These are phyloP conservation scores for Lindbergichthys nudifrons DNA, from an alignment of 2,797 vertebrate species.

Conservation along the genomic window DNA sequence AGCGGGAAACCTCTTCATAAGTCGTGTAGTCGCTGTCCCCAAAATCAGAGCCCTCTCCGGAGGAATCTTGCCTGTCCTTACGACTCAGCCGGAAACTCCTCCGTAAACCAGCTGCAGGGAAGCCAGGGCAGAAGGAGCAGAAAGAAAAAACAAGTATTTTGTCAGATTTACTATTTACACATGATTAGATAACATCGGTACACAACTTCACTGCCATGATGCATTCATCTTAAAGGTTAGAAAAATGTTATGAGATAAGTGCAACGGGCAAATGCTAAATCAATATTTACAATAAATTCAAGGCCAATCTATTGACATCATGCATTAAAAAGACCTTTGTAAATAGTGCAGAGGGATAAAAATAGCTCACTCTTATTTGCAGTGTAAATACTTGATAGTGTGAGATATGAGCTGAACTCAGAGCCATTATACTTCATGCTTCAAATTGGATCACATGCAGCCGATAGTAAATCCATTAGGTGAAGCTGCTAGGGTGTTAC, in stretches of 20 bases:
- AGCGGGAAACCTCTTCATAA: slow-evolving; percentile 94
- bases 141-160: slow-evolving; percentile 18
- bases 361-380: slow-evolving; percentile 27
- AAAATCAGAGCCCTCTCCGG: slow-evolving; percentile 79
- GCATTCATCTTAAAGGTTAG: slow-evolving; percentile 7
- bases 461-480: slow-evolving; percentile 26
- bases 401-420: slow-evolving; percentile 24
- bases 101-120: slow-evolving; percentile 89
- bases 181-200: slow-evolving; percentile 1
- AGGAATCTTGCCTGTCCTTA: slow-evolving; percentile 87
- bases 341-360: slow-evolving; percentile 29
- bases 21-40: slow-evolving; percentile 87
- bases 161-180: slow-evolving; percentile 3
- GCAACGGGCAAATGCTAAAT: slow-evolving; percentile 27
- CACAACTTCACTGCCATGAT: slow-evolving; percentile 23
- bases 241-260: background rate
- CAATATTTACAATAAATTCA: slow-evolving; percentile 5
- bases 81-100: slow-evolving; percentile 94
- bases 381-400: slow-evolving; percentile 35
- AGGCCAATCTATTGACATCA: slow-evolving; percentile 38
- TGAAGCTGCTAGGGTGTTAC: background rate
- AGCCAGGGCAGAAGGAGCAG: slow-evolving; percentile 15
- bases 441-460: slow-evolving; percentile 58
- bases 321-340: slow-evolving; percentile 64
- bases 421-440: slow-evolving; percentile 51